phyloP scores from a whole-genome alignment of 2,888 invertebrate species.

The Heteromyza rotundicornis region DNA sequence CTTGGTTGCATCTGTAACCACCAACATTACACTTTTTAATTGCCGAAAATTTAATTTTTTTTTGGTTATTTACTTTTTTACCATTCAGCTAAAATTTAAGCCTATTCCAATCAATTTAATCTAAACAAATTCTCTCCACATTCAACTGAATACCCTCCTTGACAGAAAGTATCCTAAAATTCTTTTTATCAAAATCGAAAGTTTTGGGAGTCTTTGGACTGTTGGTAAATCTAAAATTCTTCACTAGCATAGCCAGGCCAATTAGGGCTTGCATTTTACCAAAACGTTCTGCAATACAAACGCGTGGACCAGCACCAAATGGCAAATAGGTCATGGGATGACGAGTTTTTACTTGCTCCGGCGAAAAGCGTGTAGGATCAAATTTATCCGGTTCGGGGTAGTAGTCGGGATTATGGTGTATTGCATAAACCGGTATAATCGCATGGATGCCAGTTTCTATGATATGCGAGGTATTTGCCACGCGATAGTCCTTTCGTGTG shows the following conservation, averaged over 20 bases:
- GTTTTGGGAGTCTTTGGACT: conserved; percentile 25
- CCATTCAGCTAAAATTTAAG: too few species aligned
- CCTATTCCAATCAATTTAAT: too few species aligned
- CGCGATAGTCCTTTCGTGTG: conserved; percentile 62
- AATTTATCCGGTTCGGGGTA: conserved; percentile 58
- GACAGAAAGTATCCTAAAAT: conserved; percentile 17
- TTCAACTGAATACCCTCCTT: conserved; percentile 31
- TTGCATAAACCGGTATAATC: conserved; percentile 47
- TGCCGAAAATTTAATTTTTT: too few species aligned
- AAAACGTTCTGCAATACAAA: conserved; percentile 39
- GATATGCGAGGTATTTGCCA: conserved; percentile 60
- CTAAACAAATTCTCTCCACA: conserved; percentile 28
- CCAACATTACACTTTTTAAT: too few species aligned
- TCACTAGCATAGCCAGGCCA: conserved; percentile 34
- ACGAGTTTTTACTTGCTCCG: conserved; percentile 64
- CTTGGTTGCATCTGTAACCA: too few species aligned
- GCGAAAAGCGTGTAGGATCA: conserved; percentile 64
- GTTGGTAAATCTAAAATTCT: conserved; percentile 32
- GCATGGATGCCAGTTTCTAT: conserved; percentile 58
- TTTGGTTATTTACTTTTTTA: too few species aligned
- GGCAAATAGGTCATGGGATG: conserved; percentile 47
- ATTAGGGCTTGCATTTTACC: conserved; percentile 36
- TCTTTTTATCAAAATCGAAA: conserved; percentile 21
- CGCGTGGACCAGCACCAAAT: conserved; percentile 41
- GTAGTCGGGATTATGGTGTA: conserved; percentile 57